Percentiles rank a stretch among this genome's conserved stretches.
Evolutionary conservation across 2,888 invertebrate species (phyloP).

Genomic region (Tetranychus truncatus): DNA sequence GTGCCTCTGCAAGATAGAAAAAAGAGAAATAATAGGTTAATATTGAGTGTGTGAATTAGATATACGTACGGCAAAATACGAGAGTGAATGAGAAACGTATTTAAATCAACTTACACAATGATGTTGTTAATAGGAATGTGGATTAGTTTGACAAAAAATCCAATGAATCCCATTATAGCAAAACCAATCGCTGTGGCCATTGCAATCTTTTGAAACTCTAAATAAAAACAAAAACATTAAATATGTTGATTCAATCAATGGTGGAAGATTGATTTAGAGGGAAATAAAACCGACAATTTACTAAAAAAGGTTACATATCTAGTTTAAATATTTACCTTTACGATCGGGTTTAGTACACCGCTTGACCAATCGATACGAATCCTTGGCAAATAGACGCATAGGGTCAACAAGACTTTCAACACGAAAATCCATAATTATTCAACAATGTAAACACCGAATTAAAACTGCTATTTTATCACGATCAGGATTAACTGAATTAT

Average conservation of each 20-base stretch:
- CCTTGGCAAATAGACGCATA: constrained; percentile 88
- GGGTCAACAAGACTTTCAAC: constrained; percentile 33
- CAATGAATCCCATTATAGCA: constrained; percentile 99
- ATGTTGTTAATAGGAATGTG: constrained; percentile 82
- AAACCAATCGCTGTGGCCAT: constrained; percentile 98
- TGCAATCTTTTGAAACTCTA: constrained; percentile 99
- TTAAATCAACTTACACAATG: constrained; percentile 24
- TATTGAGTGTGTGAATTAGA: too few relatives aligned
- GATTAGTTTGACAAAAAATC: constrained; percentile 97
- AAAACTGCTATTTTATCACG: neutral
- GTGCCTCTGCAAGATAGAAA: too few relatives aligned
- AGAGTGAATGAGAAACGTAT: too few relatives aligned
- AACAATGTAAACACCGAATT: neutral
- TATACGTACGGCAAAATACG: too few relatives aligned
- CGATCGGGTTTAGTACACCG: constrained; percentile 93
- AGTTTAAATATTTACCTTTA: constrained; percentile 23
- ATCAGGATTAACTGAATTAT: too few relatives aligned
- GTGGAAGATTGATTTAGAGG: neutral
- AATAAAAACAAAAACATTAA: constrained; percentile 31
- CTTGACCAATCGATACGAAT: constrained; percentile 90
- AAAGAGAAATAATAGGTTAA: too few relatives aligned
- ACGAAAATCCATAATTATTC: neutral
- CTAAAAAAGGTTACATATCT: neutral
- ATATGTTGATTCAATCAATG: neutral
- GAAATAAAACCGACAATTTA: constrained; percentile 4